Conservation (phyloP, 2,888 invertebrate genomes). For the Formica aserva region DNA sequence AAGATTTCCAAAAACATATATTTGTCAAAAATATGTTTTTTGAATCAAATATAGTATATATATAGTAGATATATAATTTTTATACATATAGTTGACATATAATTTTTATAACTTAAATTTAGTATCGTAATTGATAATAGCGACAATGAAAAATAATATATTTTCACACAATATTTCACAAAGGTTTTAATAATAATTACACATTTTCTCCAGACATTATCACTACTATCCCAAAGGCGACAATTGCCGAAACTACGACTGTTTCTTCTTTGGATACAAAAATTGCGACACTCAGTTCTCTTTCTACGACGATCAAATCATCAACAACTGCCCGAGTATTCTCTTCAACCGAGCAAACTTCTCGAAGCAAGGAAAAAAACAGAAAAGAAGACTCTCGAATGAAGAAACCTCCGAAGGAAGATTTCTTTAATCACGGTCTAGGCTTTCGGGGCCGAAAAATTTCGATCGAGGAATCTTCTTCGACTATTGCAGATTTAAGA, state of each 20-base stretch:
- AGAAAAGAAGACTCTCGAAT: constrained; percentile 52
- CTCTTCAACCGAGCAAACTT: constrained; percentile 42
- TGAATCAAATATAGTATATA: neutral
- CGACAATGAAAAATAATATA: neutral
- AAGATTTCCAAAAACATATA: neutral
- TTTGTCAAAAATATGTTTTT: too few relatives aligned
- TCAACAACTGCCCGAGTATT: constrained; percentile 29
- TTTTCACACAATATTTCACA: neutral
- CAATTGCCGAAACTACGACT: constrained; percentile 26
- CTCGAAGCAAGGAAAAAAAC: constrained; percentile 57
- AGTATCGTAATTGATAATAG: neutral
- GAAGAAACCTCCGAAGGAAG: constrained; percentile 71
- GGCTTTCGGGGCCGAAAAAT: constrained; percentile 81
- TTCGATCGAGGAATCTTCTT: constrained; percentile 55
- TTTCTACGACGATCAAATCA: constrained; percentile 9
- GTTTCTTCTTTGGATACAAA: constrained; percentile 44
- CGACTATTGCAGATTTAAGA: constrained; percentile 4
- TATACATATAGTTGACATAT: too few relatives aligned
- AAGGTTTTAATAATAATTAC: neutral
- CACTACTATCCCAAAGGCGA: constrained; percentile 56
- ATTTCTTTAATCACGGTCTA: constrained; percentile 81
- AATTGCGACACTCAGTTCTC: constrained; percentile 51
- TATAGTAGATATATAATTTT: neutral
- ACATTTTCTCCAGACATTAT: constrained; percentile 41
- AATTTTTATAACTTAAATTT: neutral